phyloP scores from a whole-genome alignment of 2,888 invertebrate species.

The Coelinius sp. region DNA sequence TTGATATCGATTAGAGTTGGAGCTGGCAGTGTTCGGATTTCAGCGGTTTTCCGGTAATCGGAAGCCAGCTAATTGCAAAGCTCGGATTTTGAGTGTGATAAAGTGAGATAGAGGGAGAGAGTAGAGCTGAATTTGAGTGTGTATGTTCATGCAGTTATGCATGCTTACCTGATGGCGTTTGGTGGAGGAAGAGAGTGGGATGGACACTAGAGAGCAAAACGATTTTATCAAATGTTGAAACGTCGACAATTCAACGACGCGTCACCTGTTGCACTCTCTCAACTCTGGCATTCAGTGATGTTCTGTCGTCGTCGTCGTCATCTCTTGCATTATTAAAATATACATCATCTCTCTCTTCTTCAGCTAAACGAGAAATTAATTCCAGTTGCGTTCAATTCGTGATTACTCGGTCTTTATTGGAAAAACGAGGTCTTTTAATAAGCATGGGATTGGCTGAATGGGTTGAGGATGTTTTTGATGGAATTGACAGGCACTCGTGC shows the following conservation, averaged over 20 bases:
- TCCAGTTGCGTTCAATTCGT: not conserved
- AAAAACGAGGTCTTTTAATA: not conserved
- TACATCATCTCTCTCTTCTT: not conserved
- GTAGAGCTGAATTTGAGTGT: not conserved
- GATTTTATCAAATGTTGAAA: slow-evolving; percentile 61
- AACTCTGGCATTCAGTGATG: slow-evolving; percentile 6
- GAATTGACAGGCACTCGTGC: too few species aligned
- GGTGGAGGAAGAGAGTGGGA: not conserved
- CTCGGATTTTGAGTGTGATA: slow-evolving; percentile 29
- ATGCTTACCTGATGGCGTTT: slow-evolving; percentile 1
- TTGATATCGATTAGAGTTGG: slow-evolving; percentile 53
- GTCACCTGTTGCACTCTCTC: slow-evolving; percentile 60
- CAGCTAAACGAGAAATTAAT: not conserved
- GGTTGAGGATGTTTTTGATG: not conserved
- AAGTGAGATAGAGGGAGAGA: slow-evolving; percentile 16
- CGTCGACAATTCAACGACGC: slow-evolving; percentile 57
- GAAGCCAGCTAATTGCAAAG: slow-evolving; percentile 39
- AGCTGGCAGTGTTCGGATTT: slow-evolving; percentile 18
- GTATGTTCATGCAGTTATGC: not conserved
- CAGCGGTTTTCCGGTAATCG: slow-evolving; percentile 46
- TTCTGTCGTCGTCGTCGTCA: too few species aligned
- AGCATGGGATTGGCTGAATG: too few species aligned
- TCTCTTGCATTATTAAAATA: not conserved
- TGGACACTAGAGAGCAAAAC: slow-evolving; percentile 9
- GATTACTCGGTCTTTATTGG: not conserved